phyloP scores from a whole-genome alignment of 1,140 invertebrate species.

The Drosophila nigrodunni region DNA sequence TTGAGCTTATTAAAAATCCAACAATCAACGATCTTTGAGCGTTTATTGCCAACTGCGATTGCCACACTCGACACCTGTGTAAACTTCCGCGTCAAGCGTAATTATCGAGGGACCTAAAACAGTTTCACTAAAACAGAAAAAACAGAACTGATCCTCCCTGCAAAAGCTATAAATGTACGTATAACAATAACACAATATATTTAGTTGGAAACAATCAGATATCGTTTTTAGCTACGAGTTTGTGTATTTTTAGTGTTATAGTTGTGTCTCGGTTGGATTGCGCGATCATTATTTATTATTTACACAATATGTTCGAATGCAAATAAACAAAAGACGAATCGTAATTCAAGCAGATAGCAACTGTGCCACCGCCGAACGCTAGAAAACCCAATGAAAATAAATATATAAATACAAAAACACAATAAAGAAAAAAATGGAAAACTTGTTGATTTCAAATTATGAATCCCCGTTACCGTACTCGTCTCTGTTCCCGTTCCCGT shows the following conservation, averaged over 20 bases:
- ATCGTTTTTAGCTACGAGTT: neutral
- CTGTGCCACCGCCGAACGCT: conserved; percentile 53
- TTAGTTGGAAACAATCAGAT: conserved; percentile 5
- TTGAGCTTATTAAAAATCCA: conserved; percentile 67
- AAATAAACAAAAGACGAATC: conserved; percentile 45
- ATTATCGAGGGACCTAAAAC: conserved; percentile 13
- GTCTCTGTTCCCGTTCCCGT: neutral
- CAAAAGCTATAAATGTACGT: conserved; percentile 3
- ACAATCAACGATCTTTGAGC: neutral
- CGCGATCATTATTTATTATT: conserved; percentile 48
- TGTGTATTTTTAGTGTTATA: neutral
- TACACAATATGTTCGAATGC: conserved; percentile 45
- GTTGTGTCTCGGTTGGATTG: conserved; percentile 34
- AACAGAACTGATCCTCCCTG: neutral
- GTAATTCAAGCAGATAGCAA: conserved; percentile 52
- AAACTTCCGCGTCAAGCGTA: conserved; percentile 31
- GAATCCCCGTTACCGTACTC: conserved; percentile 33
- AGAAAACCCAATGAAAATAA: conserved; percentile 59
- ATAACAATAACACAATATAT: conserved; percentile 14
- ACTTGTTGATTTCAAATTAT: conserved; percentile 64
- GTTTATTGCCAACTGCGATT: conserved; percentile 50
- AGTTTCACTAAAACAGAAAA: neutral
- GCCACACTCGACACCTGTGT: conserved; percentile 57
- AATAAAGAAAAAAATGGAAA: conserved; percentile 5
- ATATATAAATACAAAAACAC: conserved; percentile 9